Evolutionary conservation across 2,797 vertebrate genomes (phyloP).

Genomic region (Cichlasoma orientale): DNA sequence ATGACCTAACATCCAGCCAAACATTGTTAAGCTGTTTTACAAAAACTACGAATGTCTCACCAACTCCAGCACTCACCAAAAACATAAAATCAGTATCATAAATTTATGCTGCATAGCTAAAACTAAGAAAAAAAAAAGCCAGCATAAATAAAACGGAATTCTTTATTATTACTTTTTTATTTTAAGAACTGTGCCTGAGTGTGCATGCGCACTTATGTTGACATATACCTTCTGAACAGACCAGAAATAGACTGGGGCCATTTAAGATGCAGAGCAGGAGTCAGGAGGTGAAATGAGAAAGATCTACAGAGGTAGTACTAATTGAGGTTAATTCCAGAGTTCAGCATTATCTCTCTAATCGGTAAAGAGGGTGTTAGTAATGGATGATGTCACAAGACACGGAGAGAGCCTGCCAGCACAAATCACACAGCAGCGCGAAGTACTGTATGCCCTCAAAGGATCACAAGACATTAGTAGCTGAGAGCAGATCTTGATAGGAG

Average conservation of each 20-base stretch:
- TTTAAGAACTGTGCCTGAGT: not conserved
- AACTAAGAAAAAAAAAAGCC: not conserved
- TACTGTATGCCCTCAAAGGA: conserved; percentile 71
- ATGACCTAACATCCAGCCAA: not conserved
- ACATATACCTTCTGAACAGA: conserved; percentile 30
- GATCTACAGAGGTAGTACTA: conserved; percentile 59
- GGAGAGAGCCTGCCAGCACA: conserved; percentile 44
- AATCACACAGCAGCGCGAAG: conserved; percentile 42
- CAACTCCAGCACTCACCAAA: not conserved
- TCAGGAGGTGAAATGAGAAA: conserved; percentile 55
- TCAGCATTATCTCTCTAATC: conserved; percentile 68
- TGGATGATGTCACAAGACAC: conserved; percentile 56
- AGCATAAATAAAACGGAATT: not conserved
- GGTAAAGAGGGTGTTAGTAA: conserved; percentile 56
- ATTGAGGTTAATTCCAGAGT: conserved; percentile 75
- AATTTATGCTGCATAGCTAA: not conserved
- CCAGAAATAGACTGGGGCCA: conserved; percentile 23
- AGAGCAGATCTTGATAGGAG: conserved; percentile 58
- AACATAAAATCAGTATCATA: not conserved
- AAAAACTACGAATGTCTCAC: not conserved
- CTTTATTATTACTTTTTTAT: not conserved
- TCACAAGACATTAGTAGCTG: conserved; percentile 75
- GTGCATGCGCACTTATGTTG: conserved; percentile 1
- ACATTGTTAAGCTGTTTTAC: not conserved
- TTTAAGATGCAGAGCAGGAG: conserved; percentile 40